Evolutionary conservation across 1,140 invertebrate genomes (phyloP).

Genomic region (Homalodisca vitripennis): DNA sequence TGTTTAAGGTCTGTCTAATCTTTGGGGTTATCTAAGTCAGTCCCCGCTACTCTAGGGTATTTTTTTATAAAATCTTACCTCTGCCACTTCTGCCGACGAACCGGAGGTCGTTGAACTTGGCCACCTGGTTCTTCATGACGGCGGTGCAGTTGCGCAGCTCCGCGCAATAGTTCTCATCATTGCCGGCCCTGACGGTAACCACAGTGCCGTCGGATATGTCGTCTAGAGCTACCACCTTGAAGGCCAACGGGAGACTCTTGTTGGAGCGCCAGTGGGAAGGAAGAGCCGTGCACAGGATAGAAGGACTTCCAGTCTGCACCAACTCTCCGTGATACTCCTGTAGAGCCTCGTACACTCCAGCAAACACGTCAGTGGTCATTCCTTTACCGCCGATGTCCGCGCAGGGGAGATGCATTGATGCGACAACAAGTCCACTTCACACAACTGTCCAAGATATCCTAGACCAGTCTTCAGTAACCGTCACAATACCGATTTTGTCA

Average conservation of each 20-base stretch:
- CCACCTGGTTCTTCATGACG: conserved; percentile 94
- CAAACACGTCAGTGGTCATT: conserved; percentile 63
- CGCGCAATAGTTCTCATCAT: conserved; percentile 95
- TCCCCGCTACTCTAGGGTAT: too few species aligned
- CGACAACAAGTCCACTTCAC: background rate
- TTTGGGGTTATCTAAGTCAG: too few species aligned
- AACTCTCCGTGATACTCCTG: conserved; percentile 86
- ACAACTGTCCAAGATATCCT: background rate
- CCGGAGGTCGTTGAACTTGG: conserved; percentile 96
- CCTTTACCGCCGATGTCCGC: conserved; percentile 48
- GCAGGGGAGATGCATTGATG: conserved; percentile 54
- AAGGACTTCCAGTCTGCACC: conserved; percentile 86
- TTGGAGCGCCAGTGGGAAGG: conserved; percentile 96
- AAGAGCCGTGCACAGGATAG: conserved; percentile 85
- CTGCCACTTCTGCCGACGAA: conserved; percentile 94
- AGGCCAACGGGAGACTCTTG: conserved; percentile 91
- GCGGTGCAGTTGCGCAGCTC: conserved; percentile 91
- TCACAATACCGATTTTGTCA: too few species aligned
- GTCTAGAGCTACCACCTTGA: conserved; percentile 87
- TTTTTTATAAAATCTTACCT: conserved; percentile 56
- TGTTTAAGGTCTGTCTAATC: too few species aligned
- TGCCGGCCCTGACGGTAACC: conserved; percentile 90
- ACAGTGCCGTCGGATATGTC: conserved; percentile 91
- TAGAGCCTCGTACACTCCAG: conserved; percentile 71
- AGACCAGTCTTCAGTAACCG: background rate